phyloP scores from a whole-genome alignment of 1,140 invertebrate species.

The Macrotrachela quadricornifera region DNA sequence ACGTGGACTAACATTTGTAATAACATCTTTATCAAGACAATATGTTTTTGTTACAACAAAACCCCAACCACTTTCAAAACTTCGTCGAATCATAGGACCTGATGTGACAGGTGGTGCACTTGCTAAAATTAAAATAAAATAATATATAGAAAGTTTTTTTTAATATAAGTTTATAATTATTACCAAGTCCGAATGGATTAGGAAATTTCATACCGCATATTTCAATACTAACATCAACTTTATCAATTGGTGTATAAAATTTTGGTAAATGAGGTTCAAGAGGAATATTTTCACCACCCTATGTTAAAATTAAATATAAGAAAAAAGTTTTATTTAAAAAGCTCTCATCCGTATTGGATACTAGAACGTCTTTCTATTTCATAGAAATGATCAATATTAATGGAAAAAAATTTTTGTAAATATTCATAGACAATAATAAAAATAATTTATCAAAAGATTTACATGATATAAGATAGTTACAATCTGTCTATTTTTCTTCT shows the following conservation, averaged over 20 bases:
- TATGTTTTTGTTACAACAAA: conserved; percentile 93
- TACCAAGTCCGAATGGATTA: conserved; percentile 70
- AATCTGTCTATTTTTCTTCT: no score
- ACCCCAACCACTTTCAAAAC: conserved; percentile 84
- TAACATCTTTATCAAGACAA: conserved; percentile 73
- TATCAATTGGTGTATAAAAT: conserved; percentile 75
- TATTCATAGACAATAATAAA: no score
- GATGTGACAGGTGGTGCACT: conserved; percentile 85
- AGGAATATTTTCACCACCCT: conserved; percentile 24
- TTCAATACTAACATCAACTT: conserved; percentile 67
- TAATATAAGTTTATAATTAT: no score
- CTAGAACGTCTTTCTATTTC: no score
- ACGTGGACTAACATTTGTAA: conserved; percentile 85
- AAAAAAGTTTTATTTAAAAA: no score
- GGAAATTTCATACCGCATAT: conserved; percentile 77
- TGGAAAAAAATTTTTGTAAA: no score
- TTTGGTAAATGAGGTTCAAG: conserved; percentile 51
- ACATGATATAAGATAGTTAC: no score
- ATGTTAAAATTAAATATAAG: no score
- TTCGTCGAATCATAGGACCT: conserved; percentile 73
- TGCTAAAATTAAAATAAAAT: conserved; percentile 31
- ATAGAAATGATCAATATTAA: no score
- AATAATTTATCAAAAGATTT: no score
- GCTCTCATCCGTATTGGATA: no score
- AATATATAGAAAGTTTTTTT: no score